Evolutionary conservation across 1,140 invertebrate genomes (phyloP), one percentile per base, ranked within the genome.

Genomic region (Trigoniulus corallinus): DNA sequence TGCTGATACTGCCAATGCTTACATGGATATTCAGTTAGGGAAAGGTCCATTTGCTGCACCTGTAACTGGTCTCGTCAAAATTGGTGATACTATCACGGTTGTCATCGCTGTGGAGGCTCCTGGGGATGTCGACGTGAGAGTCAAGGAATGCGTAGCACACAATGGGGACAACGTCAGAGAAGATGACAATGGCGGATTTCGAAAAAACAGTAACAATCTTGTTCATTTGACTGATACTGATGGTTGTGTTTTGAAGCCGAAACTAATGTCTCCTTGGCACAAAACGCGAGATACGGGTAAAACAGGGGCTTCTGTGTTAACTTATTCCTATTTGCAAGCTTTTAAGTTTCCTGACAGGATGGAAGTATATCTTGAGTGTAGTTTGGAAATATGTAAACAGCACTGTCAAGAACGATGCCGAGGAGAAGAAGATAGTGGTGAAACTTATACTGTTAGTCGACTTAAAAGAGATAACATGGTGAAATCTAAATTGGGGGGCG

Each of bases 271-370:
- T 3, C 74, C 79, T 2, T 86, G 86, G 76, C 80, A 83, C 58
- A 83, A 82, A 57, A 84, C 81, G 1, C 74, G 73, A 51, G 76
- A 84, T 13, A 82, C 82, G 12, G 76, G 78, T 39, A 77, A 77
- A 44, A 75, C 74, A 0, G 80, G 79, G n/a, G 80, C 80, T 2
- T 80, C 80, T 0, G 74, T 86, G 4, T 79, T 87, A 26, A 81
- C 83, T 0, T 88, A 78, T 56, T 80, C 84, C 0, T 82, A 75
- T 65, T 81, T 89, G 4, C 80, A 82, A 63, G 84, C 84, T 0
- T 88, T 89, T 64, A 88, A 88, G 66, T 89, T 89, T 66, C 85
- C 85, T 0, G 84, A 89, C 60, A 76, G 81, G 23, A 84, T 87
- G 78, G 84, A 89, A 58, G 67, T 89, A 12, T 79, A 79, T 53